Evolutionary conservation across 2,113 vertebrate species (phyloP).

Genomic region (Macquaria ambigua): DNA sequence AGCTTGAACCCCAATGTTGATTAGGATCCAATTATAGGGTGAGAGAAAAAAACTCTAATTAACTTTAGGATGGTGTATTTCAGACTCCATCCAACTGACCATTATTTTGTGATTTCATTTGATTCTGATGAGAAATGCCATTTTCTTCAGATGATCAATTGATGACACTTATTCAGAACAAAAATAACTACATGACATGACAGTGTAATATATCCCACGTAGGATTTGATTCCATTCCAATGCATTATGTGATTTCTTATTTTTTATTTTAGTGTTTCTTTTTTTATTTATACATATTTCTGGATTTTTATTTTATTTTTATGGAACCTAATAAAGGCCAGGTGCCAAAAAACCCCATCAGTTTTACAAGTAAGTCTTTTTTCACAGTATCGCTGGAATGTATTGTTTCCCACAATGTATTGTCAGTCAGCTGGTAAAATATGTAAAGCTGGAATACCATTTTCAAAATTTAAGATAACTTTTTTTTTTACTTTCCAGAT

Average conservation of each 20-base stretch:
- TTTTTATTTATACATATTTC: not conserved
- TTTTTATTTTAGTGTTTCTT: not conserved
- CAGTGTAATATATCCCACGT: not conserved
- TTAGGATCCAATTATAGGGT: conserved; percentile 76
- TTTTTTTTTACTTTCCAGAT: not conserved
- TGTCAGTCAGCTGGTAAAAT: not conserved
- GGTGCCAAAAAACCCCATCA: not conserved
- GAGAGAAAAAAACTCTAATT: conserved; percentile 54
- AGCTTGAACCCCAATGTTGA: conserved; percentile 79
- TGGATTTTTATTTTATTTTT: not conserved
- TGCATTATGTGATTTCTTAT: not conserved
- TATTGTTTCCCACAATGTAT: too few relatives aligned
- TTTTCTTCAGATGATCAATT: not conserved
- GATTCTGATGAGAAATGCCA: conserved; percentile 8
- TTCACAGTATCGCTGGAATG: not conserved
- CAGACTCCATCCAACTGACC: conserved; percentile 7
- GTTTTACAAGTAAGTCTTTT: not conserved
- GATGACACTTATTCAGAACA: not conserved
- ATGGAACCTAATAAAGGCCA: not conserved
- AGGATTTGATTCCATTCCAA: not conserved
- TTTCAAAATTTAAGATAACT: not conserved
- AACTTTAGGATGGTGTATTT: conserved; percentile 58
- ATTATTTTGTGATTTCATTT: conserved; percentile 40
- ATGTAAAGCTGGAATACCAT: not conserved
- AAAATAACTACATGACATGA: not conserved